Conservation (phyloP, 2,888 invertebrate genomes). For the Iphiclides podalirius region DNA sequence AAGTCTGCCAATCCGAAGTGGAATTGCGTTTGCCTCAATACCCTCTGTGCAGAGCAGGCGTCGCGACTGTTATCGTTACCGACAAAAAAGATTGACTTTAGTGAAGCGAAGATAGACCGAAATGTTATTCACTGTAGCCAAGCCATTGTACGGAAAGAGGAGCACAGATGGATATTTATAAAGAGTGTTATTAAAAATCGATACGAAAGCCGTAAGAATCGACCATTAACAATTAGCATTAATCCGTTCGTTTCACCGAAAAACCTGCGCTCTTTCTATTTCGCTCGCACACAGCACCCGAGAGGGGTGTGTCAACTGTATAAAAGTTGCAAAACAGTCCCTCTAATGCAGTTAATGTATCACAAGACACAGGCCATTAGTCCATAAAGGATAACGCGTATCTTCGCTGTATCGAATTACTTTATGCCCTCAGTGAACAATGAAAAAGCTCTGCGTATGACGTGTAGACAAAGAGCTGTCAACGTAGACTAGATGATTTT, state of each 20-base stretch:
- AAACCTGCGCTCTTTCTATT: not conserved
- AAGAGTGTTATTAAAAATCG: too few relatives aligned
- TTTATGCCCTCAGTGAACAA: conserved; percentile 37
- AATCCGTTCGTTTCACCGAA: not conserved
- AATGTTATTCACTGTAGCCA: too few relatives aligned
- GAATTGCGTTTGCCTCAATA: too few relatives aligned
- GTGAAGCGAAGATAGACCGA: too few relatives aligned
- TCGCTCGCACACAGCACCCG: not conserved
- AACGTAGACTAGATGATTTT: not conserved
- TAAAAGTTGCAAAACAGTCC: conserved; percentile 1
- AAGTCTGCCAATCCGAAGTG: too few relatives aligned
- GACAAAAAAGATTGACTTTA: not conserved
- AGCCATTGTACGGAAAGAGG: too few relatives aligned
- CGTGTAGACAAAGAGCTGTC: conserved; percentile 35
- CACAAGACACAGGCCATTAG: conserved; percentile 30
- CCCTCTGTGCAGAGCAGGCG: too few relatives aligned
- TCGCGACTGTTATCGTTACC: not conserved
- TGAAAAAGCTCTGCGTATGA: conserved; percentile 45
- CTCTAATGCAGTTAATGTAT: conserved; percentile 10
- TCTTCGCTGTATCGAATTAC: conserved; percentile 45
- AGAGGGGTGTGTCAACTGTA: not conserved
- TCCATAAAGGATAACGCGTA: conserved; percentile 33
- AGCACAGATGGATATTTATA: too few relatives aligned
- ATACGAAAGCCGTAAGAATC: not conserved
- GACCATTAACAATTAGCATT: not conserved